phyloP scores from a whole-genome alignment of 2,888 invertebrate genomes.

The Caradrina kadenii region DNA sequence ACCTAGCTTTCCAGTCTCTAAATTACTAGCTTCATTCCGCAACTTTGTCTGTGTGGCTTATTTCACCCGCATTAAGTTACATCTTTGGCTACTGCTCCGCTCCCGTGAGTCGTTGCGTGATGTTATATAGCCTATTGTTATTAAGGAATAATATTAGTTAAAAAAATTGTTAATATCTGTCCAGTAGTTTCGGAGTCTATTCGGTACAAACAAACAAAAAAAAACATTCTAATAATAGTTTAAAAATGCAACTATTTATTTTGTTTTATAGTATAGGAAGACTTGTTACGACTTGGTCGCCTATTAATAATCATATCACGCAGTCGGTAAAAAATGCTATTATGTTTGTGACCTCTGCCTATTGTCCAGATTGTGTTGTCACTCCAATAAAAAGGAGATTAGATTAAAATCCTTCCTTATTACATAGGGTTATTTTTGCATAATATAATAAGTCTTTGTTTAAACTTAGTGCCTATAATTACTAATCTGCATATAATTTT shows the following conservation, averaged over 20 bases:
- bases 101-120: too few relatives aligned
- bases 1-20: constrained; percentile 16
- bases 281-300: neutral
- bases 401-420: constrained; percentile 40
- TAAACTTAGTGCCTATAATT: neutral
- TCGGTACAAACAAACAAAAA: too few relatives aligned
- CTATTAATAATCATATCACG: constrained; percentile 32
- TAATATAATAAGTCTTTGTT: constrained; percentile 7
- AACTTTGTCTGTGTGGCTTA: too few relatives aligned
- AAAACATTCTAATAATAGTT: too few relatives aligned
- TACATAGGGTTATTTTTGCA: neutral
- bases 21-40: neutral
- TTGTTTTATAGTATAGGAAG: constrained; percentile 11
- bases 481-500: too few relatives aligned
- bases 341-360: constrained; percentile 43
- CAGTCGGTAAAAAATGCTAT: constrained; percentile 22
- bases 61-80: too few relatives aligned
- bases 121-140: too few relatives aligned
- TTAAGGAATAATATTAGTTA: too few relatives aligned
- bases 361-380: constrained; percentile 1
- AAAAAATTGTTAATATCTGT: too few relatives aligned
- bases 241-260: too few relatives aligned
- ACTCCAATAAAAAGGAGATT: constrained; percentile 24
- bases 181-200: too few relatives aligned
- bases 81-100: too few relatives aligned